Percentiles rank a stretch among this genome's conserved stretches.
Conservation (phyloP, 2,888 invertebrate genomes). For the Drosophila borealis region DNA sequence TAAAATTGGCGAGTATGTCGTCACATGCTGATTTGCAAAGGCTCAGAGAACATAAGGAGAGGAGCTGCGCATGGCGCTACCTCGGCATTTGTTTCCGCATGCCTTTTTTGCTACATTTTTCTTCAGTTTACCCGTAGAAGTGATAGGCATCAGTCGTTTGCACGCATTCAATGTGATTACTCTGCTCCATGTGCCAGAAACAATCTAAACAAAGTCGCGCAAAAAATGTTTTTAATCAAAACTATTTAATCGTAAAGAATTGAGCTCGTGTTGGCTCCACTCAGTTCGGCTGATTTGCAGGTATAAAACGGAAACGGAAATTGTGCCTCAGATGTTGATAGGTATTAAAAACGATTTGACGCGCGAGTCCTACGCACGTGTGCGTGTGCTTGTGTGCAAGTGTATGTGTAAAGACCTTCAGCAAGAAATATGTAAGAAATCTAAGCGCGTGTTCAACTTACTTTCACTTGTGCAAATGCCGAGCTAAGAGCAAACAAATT, state of each 20-base stretch:
- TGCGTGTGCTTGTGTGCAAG: conserved; percentile 25
- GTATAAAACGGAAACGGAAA: conserved; percentile 48
- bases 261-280: conserved; percentile 12
- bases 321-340: conserved; percentile 47
- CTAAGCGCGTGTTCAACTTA: conserved; percentile 65
- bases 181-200: conserved; percentile 44
- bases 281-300: conserved; percentile 26
- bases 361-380: conserved; percentile 39
- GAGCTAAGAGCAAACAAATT: conserved; percentile 23
- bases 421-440: conserved; percentile 64
- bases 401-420: conserved; percentile 64
- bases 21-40: conserved; percentile 8
- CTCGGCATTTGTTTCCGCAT: conserved; percentile 20
- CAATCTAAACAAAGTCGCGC: conserved; percentile 30
- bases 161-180: conserved; percentile 12
- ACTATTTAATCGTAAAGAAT: background rate
- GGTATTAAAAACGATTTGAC: conserved; percentile 27
- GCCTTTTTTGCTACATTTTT: conserved; percentile 11
- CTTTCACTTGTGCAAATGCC: conserved; percentile 56
- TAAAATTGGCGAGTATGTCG: conserved; percentile 13
- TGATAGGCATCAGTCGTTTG: conserved; percentile 51
- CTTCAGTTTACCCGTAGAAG: conserved; percentile 56
- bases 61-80: conserved; percentile 39
- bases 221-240: conserved; percentile 20
- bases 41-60: background rate